Conservation (phyloP, 2,113 vertebrate species). For the Ailuropoda melanoleuca region DNA sequence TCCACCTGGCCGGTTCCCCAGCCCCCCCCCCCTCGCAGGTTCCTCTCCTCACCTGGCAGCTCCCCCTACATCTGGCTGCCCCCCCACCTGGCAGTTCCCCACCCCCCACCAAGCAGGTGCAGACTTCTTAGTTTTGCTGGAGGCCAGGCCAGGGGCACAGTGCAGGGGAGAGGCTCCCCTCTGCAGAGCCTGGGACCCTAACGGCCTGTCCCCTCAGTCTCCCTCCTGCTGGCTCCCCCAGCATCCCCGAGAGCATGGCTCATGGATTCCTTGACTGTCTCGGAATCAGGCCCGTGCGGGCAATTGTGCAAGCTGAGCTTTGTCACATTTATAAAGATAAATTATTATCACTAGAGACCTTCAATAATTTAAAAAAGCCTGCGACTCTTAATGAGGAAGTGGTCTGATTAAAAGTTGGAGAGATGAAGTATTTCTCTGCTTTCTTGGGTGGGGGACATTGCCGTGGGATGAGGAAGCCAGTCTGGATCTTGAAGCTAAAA, state of each 20-base stretch:
- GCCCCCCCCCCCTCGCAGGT: too few species aligned
- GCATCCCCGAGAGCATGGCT: accelerated
- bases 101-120: neutral
- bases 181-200: neutral
- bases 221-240: neutral
- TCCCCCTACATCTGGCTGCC: too few species aligned
- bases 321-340: neutral
- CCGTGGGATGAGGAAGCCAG: accelerated
- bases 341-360: neutral
- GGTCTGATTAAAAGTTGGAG: neutral
- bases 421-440: neutral
- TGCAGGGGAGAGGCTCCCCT: neutral
- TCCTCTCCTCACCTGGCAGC: neutral
- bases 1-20: too few species aligned
- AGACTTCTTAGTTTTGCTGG: neutral
- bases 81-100: neutral
- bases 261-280: accelerated
- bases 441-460: neutral
- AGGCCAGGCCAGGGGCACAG: neutral
- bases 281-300: neutral
- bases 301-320: neutral
- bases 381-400: neutral
- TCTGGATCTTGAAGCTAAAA: too few species aligned
- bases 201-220: too few species aligned
- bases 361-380: neutral